Conservation (phyloP, 1,140 invertebrate genomes). For the Temnothorax nylanderi region DNA sequence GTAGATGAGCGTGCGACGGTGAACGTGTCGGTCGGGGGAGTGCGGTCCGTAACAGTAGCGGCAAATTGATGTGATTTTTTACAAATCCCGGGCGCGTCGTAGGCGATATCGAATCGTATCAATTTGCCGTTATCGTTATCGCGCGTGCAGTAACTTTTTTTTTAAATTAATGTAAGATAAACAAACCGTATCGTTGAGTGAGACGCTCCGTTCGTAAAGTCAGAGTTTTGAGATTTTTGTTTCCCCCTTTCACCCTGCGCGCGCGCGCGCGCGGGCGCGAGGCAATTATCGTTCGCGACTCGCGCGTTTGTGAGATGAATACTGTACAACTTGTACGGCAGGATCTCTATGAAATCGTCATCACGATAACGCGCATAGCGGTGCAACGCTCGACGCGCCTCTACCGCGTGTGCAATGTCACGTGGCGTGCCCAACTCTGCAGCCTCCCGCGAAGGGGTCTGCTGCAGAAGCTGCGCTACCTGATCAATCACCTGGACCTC, state of each 20-base stretch:
- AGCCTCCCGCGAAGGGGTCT: not conserved
- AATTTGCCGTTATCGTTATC: constrained; percentile 57
- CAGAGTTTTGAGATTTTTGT: not conserved
- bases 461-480: not conserved
- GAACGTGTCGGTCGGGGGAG: not conserved
- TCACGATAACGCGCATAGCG: not conserved
- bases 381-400: constrained; percentile 18
- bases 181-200: not conserved
- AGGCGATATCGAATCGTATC: constrained; percentile 22
- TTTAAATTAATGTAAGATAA: constrained; percentile 4
- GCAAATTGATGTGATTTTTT: constrained; percentile 49
- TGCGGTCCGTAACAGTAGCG: constrained; percentile 18
- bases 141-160: not conserved
- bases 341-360: constrained; percentile 29
- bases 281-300: not conserved
- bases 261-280: no score
- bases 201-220: not conserved
- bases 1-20: not conserved
- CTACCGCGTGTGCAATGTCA: not conserved
- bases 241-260: not conserved
- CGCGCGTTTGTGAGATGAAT: not conserved
- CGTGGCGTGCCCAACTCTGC: constrained; percentile 1
- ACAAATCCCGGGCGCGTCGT: not conserved
- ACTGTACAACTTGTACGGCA: not conserved
- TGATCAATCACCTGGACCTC: constrained; percentile 35